A percentile compares a stretch with the other conserved stretches of the same genome.
Evolutionary conservation across 2,113 vertebrate genomes (phyloP).

Genomic region (Ascaphus truei): DNA sequence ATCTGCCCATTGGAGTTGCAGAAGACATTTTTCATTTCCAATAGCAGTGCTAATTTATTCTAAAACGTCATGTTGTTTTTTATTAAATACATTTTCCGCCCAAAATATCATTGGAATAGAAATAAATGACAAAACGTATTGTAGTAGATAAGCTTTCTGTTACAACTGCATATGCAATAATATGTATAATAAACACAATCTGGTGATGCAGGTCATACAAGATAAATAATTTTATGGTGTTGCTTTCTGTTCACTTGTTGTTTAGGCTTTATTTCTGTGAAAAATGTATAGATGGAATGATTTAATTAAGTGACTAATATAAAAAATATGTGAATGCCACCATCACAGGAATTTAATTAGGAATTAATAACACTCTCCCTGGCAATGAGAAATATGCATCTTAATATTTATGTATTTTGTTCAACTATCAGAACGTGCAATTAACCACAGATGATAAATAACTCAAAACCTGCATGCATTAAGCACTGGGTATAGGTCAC

Average conservation of each 20-base stretch:
- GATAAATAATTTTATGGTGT: too few species aligned
- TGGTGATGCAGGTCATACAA: not conserved
- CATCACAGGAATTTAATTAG: slow-evolving; percentile 36
- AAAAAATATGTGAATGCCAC: slow-evolving; percentile 33
- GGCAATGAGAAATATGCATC: slow-evolving; percentile 32
- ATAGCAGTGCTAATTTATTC: not conserved
- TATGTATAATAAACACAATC: not conserved
- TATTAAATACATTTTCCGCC: not conserved
- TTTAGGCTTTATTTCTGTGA: not conserved
- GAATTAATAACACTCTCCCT: slow-evolving; percentile 32
- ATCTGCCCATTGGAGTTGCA: not conserved
- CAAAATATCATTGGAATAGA: not conserved
- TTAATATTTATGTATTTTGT: slow-evolving; percentile 36
- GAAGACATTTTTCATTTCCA: not conserved
- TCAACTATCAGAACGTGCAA: slow-evolving; percentile 31
- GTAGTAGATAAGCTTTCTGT: not conserved
- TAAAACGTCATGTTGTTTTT: not conserved
- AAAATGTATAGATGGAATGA: slow-evolving; percentile 17
- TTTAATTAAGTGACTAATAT: slow-evolving; percentile 33
- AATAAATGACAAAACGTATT: not conserved
- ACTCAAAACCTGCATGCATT: slow-evolving; percentile 8
- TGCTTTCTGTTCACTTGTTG: too few species aligned
- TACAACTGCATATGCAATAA: not conserved
- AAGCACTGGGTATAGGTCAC: too few species aligned
- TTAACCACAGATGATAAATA: slow-evolving; percentile 34